Conservation (phyloP, 92 coral and sea anemone genomes). For the Montipora capitata region DNA sequence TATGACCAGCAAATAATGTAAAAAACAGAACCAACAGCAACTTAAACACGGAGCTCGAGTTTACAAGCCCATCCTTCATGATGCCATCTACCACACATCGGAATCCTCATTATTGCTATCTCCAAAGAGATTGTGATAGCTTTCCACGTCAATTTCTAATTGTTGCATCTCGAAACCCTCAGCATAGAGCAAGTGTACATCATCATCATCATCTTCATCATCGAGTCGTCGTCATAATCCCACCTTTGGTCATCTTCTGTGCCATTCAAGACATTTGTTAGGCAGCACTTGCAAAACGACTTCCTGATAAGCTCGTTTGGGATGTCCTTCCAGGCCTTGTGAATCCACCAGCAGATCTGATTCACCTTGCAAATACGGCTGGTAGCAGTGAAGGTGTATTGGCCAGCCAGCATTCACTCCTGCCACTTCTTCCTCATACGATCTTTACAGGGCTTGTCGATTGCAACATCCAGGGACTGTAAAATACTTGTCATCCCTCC, state of each 20-base stretch:
- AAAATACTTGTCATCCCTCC: slow-evolving; percentile 68
- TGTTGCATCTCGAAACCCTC: not conserved
- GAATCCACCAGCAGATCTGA: slow-evolving; percentile 47
- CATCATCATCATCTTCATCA: not conserved
- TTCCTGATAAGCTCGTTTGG: slow-evolving; percentile 26
- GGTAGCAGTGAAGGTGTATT: slow-evolving; percentile 39
- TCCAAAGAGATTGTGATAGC: not conserved
- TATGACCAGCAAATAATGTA: no score
- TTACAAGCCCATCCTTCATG: no score
- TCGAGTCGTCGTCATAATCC: slow-evolving; percentile 30
- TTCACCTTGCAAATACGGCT: slow-evolving; percentile 35
- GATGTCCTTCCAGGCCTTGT: slow-evolving; percentile 52
- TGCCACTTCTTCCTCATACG: slow-evolving; percentile 57
- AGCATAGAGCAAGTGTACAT: not conserved
- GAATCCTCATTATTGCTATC: slow-evolving; percentile 14
- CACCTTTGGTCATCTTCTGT: slow-evolving; percentile 52
- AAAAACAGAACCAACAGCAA: no score
- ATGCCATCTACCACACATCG: not conserved
- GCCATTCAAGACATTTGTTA: slow-evolving; percentile 52
- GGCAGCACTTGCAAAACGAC: slow-evolving; percentile 57
- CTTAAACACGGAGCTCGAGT: no score
- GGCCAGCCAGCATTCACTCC: slow-evolving; percentile 66
- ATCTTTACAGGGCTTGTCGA: slow-evolving; percentile 65
- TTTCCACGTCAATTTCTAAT: slow-evolving; percentile 3
- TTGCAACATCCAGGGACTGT: slow-evolving; percentile 66